Evolutionary conservation across 1,140 invertebrate species (phyloP).

Genomic region (Heliconius hewitsoni): DNA sequence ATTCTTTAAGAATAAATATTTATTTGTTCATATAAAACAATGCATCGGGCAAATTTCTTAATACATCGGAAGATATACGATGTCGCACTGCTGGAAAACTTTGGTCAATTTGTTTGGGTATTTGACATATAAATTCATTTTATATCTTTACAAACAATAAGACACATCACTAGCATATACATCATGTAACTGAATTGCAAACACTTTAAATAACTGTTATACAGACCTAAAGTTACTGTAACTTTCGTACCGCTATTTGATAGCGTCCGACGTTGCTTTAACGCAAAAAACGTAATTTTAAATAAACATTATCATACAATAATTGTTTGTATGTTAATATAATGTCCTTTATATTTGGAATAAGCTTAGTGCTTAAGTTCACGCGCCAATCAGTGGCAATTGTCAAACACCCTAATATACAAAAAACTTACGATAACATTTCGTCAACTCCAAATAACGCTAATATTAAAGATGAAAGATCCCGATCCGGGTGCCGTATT

Average conservation of each 20-base stretch:
- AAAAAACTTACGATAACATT: conserved; percentile 6
- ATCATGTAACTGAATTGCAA: neutral
- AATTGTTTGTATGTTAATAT: neutral
- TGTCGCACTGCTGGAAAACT: conserved; percentile 58
- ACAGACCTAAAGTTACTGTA: conserved; percentile 4
- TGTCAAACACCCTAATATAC: conserved; percentile 12
- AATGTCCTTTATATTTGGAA: neutral
- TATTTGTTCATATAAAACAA: conserved; percentile 67
- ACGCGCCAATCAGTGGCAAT: neutral
- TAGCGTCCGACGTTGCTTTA: conserved; percentile 2
- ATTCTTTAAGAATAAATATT: conserved; percentile 65
- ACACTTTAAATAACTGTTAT: conserved; percentile 8
- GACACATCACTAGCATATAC: conserved; percentile 11
- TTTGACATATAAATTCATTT: conserved; percentile 8
- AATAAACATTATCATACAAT: conserved; percentile 6
- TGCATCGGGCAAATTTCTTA: conserved; percentile 57
- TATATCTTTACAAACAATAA: neutral
- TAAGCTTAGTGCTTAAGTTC: conserved; percentile 2
- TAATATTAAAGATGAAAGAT: neutral
- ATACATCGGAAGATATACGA: conserved; percentile 50
- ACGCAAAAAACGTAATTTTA: neutral
- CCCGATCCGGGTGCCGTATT: neutral
- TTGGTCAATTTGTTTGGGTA: conserved; percentile 52
- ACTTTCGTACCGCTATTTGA: conserved; percentile 7
- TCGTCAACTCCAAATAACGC: neutral